Conservation (phyloP, 2,888 invertebrate genomes). For the Calephelis perditalis region DNA sequence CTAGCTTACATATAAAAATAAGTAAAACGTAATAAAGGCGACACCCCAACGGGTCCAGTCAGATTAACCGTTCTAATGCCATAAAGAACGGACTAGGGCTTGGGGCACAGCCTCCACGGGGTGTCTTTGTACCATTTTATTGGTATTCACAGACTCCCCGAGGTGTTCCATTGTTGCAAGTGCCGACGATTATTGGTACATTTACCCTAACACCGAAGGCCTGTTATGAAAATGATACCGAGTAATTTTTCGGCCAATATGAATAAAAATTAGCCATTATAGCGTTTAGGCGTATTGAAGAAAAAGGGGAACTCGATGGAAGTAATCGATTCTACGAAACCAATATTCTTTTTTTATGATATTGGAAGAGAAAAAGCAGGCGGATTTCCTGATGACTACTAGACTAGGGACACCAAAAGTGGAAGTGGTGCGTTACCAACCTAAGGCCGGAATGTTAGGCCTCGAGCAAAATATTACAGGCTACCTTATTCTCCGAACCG, state of each 20-base stretch:
- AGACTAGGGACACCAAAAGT: too few species aligned
- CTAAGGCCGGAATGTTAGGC: too few species aligned
- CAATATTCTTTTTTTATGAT: too few species aligned
- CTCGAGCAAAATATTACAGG: too few species aligned
- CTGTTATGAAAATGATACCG: constrained; percentile 41
- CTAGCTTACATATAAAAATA: constrained; percentile 33
- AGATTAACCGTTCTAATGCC: constrained; percentile 58
- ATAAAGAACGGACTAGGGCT: constrained; percentile 44
- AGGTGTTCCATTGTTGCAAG: constrained; percentile 41
- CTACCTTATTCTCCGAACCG: too few species aligned
- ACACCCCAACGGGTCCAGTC: constrained; percentile 40
- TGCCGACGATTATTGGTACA: constrained; percentile 39
- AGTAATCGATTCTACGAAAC: too few species aligned
- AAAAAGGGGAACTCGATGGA: too few species aligned
- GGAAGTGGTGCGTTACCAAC: too few species aligned
- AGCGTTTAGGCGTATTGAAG: not conserved
- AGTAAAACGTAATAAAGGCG: constrained; percentile 54
- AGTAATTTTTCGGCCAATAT: constrained; percentile 40
- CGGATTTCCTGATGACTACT: too few species aligned
- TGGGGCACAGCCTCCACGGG: constrained; percentile 39
- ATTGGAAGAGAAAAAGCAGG: too few species aligned
- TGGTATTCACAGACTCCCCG: constrained; percentile 54
- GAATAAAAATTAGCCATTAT: constrained; percentile 9
- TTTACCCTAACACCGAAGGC: constrained; percentile 36
- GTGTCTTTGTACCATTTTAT: constrained; percentile 63